Evolutionary conservation across 1,140 invertebrate genomes (phyloP), one percentile per base, ranked within the genome.

Genomic region (Drosophila bocki): DNA sequence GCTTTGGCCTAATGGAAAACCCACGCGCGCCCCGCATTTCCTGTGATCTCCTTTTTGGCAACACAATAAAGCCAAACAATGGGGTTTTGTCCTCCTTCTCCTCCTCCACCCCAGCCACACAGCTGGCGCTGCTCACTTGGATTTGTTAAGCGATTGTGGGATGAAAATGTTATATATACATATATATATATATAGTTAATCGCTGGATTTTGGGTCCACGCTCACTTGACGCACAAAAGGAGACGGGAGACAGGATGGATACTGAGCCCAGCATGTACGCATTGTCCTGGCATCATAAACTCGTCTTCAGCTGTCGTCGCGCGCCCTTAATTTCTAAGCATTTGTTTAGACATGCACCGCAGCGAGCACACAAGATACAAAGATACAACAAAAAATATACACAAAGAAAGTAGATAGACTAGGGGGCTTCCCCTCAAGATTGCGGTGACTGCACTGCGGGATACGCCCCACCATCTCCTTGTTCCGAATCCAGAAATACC

Each of bases 281-380:
- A 79, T 83, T 82, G 80, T 82, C 80, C 75, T 83, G 70, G 62
- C 77, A 81, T 85, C 83, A 81, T 81, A 81, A 84, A 74, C 83
- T 85, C 83, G 82, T 84, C 82, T 85, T 85, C 82, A 85, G 82
- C 82, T 85, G 82, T 85, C 82, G 78, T 85, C 82, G 82, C 67
- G 68, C 67, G 67, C 45, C 82, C 78, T 75, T 76, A 80, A 85
- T 85, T 85, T 68, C 78, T 85, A 81, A 81, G 82, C 82, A 84
- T 85, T 84, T 84, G 82, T 85, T 84, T 84, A 72, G 78, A 85
- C 82, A 85, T 85, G 67, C 70, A 60, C 22, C 47, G 56, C 59
- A 53, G 59, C 15, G 60, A 17, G n/a, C n/a, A 6, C 39, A 13
- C 11, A 33, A 50, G 19, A 37, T 26, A 26, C 13, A 35, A 41